Conservation (phyloP, 1,140 invertebrate genomes). For the Drosophila arawakana region DNA sequence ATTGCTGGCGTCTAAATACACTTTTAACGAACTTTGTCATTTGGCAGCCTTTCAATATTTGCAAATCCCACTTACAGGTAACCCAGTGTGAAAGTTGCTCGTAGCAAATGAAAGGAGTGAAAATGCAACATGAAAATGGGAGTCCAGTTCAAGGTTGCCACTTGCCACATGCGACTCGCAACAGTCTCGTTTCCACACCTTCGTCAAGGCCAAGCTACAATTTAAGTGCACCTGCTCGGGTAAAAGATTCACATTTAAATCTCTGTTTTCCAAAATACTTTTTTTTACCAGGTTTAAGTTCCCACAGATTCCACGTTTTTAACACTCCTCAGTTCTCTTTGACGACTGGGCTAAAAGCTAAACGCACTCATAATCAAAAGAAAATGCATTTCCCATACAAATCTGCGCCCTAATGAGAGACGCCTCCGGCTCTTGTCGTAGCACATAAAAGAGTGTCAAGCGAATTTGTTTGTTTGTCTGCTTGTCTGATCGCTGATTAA, state of each 20-base stretch:
- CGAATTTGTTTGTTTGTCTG: conserved; percentile 48
- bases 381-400: conserved; percentile 49
- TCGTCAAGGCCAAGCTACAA: neutral
- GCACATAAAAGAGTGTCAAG: conserved; percentile 27
- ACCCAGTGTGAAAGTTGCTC: conserved; percentile 64
- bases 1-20: conserved; percentile 69
- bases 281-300: no score
- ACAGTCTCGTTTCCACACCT: conserved; percentile 5
- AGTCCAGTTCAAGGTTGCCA: neutral
- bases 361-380: conserved; percentile 5
- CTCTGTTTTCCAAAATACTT: no score
- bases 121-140: conserved; percentile 7
- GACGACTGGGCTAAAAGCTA: neutral
- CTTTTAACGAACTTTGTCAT: conserved; percentile 71
- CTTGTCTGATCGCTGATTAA: conserved; percentile 44
- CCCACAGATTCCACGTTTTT: neutral
- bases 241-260: neutral
- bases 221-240: conserved; percentile 17
- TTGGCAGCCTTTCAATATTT: conserved; percentile 38
- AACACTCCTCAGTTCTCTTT: neutral
- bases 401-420: conserved; percentile 47
- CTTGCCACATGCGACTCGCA: neutral
- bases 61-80: conserved; percentile 45
- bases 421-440: conserved; percentile 1
- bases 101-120: conserved; percentile 21